Conservation (phyloP, 1,140 invertebrate species). For the Leptoteleia sp. region DNA sequence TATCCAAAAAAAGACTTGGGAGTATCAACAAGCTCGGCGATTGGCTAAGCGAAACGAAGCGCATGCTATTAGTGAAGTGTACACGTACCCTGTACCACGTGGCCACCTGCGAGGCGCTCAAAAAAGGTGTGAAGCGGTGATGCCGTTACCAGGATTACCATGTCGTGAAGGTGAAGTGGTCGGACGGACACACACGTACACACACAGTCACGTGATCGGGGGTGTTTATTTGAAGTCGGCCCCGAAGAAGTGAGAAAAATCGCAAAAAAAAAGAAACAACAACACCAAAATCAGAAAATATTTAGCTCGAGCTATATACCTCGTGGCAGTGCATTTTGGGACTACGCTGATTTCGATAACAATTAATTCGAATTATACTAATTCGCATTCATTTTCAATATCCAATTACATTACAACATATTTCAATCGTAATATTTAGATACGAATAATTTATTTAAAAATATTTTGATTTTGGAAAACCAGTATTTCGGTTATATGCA, state of each 20-base stretch:
- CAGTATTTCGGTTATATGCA: too few species aligned
- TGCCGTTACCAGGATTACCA: constrained; percentile 67
- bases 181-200: constrained; percentile 67
- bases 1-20: constrained; percentile 44
- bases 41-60: constrained; percentile 63
- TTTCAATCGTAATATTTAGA: too few species aligned
- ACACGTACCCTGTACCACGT: constrained; percentile 91
- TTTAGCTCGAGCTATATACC: constrained; percentile 47
- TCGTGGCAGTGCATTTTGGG: constrained; percentile 55
- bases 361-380: not conserved
- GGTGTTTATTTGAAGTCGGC: constrained; percentile 67
- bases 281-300: constrained; percentile 76
- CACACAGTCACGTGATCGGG: constrained; percentile 67
- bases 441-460: too few species aligned
- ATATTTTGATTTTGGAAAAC: too few species aligned
- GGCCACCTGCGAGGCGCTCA: constrained; percentile 85
- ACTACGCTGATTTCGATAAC: constrained; percentile 36
- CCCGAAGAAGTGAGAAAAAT: constrained; percentile 72
- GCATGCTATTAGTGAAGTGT: constrained; percentile 82
- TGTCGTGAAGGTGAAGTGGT: constrained; percentile 69
- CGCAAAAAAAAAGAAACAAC: constrained; percentile 77
- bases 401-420: too few species aligned
- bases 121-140: constrained; percentile 77
- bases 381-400: too few species aligned
- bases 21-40: constrained; percentile 50